Conservation (phyloP, 1,140 invertebrate species). For the Halictus rubicundus region DNA sequence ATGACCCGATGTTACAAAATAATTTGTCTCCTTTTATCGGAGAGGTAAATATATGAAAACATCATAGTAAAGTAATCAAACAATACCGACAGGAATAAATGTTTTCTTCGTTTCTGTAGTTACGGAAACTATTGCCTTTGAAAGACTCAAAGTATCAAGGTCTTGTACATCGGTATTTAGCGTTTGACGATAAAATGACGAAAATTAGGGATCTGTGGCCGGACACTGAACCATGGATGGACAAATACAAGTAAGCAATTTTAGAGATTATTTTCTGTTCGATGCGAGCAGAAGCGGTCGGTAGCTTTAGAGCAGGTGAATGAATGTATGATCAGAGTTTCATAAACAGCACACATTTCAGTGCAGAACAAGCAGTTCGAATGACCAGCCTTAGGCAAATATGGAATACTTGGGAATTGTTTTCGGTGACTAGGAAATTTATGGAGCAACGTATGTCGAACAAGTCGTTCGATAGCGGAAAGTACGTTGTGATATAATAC, state of each 20-base stretch:
- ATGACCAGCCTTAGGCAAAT: slow-evolving; percentile 82
- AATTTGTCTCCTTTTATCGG: slow-evolving; percentile 81
- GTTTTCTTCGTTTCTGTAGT: slow-evolving; percentile 66
- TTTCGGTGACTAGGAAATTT: slow-evolving; percentile 80
- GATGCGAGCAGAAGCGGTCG: background rate
- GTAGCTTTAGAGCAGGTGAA: background rate
- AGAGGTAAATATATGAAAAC: slow-evolving; percentile 75
- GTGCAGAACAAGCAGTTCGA: slow-evolving; percentile 79
- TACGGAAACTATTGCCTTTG: slow-evolving; percentile 76
- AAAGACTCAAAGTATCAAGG: slow-evolving; percentile 81
- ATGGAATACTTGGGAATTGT: slow-evolving; percentile 82
- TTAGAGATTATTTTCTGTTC: background rate
- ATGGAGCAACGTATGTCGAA: slow-evolving; percentile 75
- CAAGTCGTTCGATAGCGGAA: slow-evolving; percentile 43
- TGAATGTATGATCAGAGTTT: slow-evolving; percentile 36
- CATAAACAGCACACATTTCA: slow-evolving; percentile 58
- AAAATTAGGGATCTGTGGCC: slow-evolving; percentile 82
- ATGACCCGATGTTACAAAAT: slow-evolving; percentile 83
- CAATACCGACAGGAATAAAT: background rate
- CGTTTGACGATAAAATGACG: slow-evolving; percentile 85
- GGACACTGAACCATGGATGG: slow-evolving; percentile 83
- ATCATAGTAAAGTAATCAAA: too few species aligned
- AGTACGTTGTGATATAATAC: slow-evolving; percentile 23
- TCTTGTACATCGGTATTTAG: slow-evolving; percentile 82
- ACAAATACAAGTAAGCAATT: slow-evolving; percentile 81